Conservation (phyloP, 2,888 invertebrate genomes). For the Camponotus fellah region DNA sequence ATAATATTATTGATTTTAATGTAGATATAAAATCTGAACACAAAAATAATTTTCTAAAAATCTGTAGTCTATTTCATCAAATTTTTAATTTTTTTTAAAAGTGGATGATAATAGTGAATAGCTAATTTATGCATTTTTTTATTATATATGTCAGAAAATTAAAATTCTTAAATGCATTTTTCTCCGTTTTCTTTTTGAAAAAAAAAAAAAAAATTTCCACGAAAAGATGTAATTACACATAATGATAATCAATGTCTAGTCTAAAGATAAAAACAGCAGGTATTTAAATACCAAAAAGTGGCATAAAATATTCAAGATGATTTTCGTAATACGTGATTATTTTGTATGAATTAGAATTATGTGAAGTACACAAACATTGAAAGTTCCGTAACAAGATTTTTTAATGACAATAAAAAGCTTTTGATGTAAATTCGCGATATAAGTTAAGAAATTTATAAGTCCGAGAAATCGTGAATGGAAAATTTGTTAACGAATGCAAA, state of each 20-base stretch:
- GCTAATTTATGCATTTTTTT: constrained; percentile 2
- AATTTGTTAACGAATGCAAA: constrained; percentile 2
- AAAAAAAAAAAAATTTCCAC: no score
- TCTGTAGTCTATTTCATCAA: neutral
- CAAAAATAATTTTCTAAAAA: neutral
- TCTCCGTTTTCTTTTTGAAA: no score
- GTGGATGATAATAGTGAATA: neutral
- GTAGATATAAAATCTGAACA: neutral
- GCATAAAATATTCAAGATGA: neutral
- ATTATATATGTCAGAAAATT: neutral
- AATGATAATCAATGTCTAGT: neutral
- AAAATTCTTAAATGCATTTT: no score
- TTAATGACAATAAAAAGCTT: neutral
- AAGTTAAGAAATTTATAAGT: neutral
- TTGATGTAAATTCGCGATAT: neutral
- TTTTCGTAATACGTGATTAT: neutral
- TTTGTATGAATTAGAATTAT: neutral
- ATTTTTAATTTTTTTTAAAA: neutral
- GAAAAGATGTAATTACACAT: no score
- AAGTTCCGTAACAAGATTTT: neutral
- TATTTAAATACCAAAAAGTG: neutral
- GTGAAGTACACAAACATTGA: neutral
- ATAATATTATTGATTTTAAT: neutral
- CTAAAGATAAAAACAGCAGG: neutral
- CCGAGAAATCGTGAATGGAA: neutral